These are phyloP conservation scores for Habropoda laboriosa DNA, from an alignment of 1,140 invertebrate genomes.

Conservation along the genomic window DNA sequence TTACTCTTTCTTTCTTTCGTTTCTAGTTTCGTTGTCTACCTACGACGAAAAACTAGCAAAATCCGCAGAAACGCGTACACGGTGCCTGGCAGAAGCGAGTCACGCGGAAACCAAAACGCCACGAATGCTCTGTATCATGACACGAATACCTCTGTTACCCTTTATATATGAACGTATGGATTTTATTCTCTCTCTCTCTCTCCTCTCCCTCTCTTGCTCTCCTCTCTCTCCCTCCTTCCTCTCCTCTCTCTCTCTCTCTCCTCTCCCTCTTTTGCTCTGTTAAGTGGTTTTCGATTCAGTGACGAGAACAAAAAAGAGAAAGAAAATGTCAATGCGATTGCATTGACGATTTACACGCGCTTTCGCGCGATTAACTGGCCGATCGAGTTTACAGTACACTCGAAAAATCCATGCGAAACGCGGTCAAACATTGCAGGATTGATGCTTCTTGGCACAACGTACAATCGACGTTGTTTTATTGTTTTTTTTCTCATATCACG, in stretches of 20 bases:
- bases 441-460: slow-evolving; percentile 11
- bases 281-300: neutral
- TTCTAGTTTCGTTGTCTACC: neutral
- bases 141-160: too few relatives aligned
- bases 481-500: too few relatives aligned
- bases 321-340: slow-evolving; percentile 4
- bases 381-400: slow-evolving; percentile 35
- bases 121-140: neutral
- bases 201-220: too few relatives aligned
- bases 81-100: neutral
- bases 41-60: slow-evolving; percentile 1
- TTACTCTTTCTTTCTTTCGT: neutral
- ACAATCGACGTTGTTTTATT: neutral
- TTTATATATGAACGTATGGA: too few relatives aligned
- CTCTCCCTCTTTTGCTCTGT: neutral
- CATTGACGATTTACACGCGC: neutral
- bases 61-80: neutral
- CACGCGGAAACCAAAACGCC: neutral
- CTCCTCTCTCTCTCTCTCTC: neutral
- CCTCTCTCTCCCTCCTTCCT: neutral
- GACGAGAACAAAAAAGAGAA: neutral
- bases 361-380: slow-evolving; percentile 28
- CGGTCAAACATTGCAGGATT: slow-evolving; percentile 39
- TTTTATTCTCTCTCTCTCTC: too few relatives aligned
- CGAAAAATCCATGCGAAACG: slow-evolving; percentile 23